Percentiles rank a stretch among this genome's conserved stretches.
Conservation (phyloP, 2,797 vertebrate species). For the Vespertilio murinus region DNA sequence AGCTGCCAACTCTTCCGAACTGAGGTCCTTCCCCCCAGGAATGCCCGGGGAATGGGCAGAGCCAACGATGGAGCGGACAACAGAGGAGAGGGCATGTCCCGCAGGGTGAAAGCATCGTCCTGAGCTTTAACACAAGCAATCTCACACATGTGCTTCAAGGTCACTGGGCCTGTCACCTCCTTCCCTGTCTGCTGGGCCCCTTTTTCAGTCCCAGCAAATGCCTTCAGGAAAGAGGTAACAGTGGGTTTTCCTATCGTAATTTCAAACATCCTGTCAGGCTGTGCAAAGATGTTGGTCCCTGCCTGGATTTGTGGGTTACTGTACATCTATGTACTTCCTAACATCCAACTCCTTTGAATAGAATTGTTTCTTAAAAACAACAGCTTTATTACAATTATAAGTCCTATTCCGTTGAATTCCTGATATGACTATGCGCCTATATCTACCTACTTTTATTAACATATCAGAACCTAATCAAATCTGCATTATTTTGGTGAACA, state of each 20-base stretch:
- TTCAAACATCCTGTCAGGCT: slow-evolving; percentile 94
- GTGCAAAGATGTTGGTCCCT: not conserved
- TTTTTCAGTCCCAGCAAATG: slow-evolving; percentile 92
- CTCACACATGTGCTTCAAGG: slow-evolving; percentile 91
- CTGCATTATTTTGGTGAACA: not conserved
- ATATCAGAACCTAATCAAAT: not conserved
- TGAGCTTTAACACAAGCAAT: slow-evolving; percentile 90
- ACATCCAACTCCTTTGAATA: not conserved
- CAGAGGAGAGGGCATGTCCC: slow-evolving; percentile 85
- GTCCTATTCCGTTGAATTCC: not conserved
- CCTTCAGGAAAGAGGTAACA: slow-evolving; percentile 92
- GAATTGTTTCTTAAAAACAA: not conserved
- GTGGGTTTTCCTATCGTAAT: slow-evolving; percentile 91
- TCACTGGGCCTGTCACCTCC: slow-evolving; percentile 90
- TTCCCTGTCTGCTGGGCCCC: slow-evolving; percentile 90
- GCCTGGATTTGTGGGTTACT: not conserved
- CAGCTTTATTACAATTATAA: not conserved
- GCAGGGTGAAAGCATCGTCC: slow-evolving; percentile 88
- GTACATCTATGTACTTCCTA: not conserved
- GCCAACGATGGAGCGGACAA: slow-evolving; percentile 90
- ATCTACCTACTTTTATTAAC: not conserved
- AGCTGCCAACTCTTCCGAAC: slow-evolving; percentile 64
- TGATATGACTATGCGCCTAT: not conserved
- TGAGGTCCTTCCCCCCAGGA: slow-evolving; percentile 86
- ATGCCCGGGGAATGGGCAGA: slow-evolving; percentile 91